phyloP scores from a whole-genome alignment of 2,888 invertebrate genomes.

The Dusona sp. region DNA sequence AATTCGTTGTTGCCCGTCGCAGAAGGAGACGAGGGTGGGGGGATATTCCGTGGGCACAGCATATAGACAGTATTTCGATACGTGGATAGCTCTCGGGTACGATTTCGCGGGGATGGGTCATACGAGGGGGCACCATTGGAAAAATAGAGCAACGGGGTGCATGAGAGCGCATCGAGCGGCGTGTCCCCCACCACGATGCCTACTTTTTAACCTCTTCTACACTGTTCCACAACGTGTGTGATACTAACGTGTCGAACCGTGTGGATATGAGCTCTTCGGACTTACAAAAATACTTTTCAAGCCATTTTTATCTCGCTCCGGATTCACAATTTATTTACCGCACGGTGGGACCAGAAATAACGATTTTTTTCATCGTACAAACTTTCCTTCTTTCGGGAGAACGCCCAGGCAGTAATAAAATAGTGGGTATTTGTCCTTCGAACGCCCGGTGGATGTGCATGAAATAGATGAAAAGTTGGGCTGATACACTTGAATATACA shows the following conservation, averaged over 20 bases:
- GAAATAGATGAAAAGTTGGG: slow-evolving; percentile 9
- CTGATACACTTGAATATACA: slow-evolving; percentile 26
- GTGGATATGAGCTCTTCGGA: neutral
- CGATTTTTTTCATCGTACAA: neutral
- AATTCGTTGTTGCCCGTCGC: slow-evolving; percentile 9
- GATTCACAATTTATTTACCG: neutral
- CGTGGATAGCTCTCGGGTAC: slow-evolving; percentile 43
- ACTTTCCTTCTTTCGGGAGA: neutral
- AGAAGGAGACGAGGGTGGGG: neutral
- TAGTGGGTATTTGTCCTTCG: neutral
- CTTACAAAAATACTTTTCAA: neutral
- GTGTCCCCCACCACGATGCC: slow-evolving; percentile 9
- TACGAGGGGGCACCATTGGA: slow-evolving; percentile 32
- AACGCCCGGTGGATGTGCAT: neutral
- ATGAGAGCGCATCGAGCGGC: slow-evolving; percentile 52
- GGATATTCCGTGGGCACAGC: neutral
- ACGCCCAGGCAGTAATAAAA: neutral
- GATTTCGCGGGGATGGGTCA: slow-evolving; percentile 21
- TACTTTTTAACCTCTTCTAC: slow-evolving; percentile 3
- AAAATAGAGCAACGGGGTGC: slow-evolving; percentile 52
- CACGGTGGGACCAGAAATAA: neutral
- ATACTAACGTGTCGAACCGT: slow-evolving; percentile 58
- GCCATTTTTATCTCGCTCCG: neutral
- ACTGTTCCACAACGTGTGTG: slow-evolving; percentile 17
- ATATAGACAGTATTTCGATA: slow-evolving; percentile 12